Evolutionary conservation across 2,113 vertebrate genomes (phyloP).

Genomic region (Hemiprocne comata): DNA sequence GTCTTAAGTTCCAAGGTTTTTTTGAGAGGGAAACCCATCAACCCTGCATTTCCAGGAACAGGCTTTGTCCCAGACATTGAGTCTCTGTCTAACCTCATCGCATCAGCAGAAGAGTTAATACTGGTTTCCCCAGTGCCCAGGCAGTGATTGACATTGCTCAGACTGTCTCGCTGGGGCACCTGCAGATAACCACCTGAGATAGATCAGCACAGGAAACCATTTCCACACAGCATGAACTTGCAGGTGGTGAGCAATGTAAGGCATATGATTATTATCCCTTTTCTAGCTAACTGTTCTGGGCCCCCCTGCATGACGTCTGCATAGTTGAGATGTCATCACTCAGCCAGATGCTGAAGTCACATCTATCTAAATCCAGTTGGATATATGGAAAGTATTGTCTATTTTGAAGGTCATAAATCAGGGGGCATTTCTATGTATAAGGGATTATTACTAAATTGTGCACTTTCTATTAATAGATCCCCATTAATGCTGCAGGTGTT

Average conservation of each 20-base stretch:
- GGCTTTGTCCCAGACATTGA: not conserved
- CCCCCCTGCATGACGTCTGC: constrained; percentile 38
- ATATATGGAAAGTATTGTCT: constrained; percentile 42
- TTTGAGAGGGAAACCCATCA: not conserved
- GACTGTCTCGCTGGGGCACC: constrained; percentile 31
- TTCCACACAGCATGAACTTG: constrained; percentile 38
- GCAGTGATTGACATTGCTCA: constrained; percentile 47
- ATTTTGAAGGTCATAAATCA: constrained; percentile 67
- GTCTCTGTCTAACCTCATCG: not conserved
- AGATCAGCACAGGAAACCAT: constrained; percentile 63
- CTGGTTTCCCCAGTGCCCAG: not conserved
- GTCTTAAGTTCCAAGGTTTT: not conserved
- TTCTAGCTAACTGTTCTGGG: constrained; percentile 25
- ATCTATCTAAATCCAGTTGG: constrained; percentile 45
- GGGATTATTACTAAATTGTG: constrained; percentile 64
- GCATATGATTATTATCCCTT: constrained; percentile 48
- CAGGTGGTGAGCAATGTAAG: constrained; percentile 57
- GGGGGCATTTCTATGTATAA: constrained; percentile 59
- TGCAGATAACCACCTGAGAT: constrained; percentile 60
- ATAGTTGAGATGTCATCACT: constrained; percentile 64
- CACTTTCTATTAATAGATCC: constrained; percentile 73
- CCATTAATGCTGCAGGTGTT: constrained; percentile 80
- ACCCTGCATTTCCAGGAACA: not conserved
- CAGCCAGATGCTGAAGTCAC: constrained; percentile 72
- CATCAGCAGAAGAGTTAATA: not conserved